Conservation (phyloP, 2,888 invertebrate species). For the Cacoxenus indagator region DNA sequence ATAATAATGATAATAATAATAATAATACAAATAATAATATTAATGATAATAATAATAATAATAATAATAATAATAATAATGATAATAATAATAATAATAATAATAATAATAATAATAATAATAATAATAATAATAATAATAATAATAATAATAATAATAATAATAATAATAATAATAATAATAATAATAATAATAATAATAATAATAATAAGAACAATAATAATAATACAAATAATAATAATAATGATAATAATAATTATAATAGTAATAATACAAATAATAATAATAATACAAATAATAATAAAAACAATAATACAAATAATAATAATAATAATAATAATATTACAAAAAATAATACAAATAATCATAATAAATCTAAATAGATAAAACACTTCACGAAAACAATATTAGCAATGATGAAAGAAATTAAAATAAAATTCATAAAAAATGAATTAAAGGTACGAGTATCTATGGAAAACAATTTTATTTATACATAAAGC, state of each 20-base stretch:
- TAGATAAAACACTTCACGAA: too few species aligned
- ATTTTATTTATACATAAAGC: slow-evolving; percentile 3
- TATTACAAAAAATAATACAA: background rate
- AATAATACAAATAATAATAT: background rate
- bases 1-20: background rate
- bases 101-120: background rate
- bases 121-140: background rate
- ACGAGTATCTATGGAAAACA: background rate
- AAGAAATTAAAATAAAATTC: background rate
- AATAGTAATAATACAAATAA: background rate
- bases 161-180: background rate
- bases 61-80: background rate
- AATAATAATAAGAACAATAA: background rate
- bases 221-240: background rate
- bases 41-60: background rate
- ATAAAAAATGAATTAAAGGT: background rate
- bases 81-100: background rate
- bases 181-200: background rate
- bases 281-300: background rate
- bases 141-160: background rate
- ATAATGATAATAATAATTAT: background rate
- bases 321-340: background rate
- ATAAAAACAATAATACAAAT: background rate
- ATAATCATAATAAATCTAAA: background rate
- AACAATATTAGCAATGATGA: background rate